Evolutionary conservation across 2,888 invertebrate genomes (phyloP), one percentile per base, ranked within the genome.

Genomic region (Falcaria lacertinaria): DNA sequence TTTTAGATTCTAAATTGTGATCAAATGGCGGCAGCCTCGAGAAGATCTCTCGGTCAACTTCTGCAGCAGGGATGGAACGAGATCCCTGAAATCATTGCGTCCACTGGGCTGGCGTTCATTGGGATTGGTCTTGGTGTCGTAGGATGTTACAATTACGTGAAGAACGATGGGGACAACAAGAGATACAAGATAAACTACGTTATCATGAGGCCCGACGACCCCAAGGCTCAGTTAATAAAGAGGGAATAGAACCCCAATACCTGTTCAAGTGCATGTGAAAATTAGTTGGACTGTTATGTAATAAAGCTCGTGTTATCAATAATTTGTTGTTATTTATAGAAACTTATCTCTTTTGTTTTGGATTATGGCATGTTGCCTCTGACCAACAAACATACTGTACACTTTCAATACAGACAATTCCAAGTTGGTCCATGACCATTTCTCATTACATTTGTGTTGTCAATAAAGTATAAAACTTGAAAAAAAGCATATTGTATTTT

Each of bases 31-130:
- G 69, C 69, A 42, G 81, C 74, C 33, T 60, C 83, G 19, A 73
- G 86, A 54, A 68, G 80, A 28, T 65, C 80, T 8, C 36, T 88
- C 6, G 73, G 79, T 5, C 88, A 89, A 50, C 56, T 89, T 19
- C 42, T 87, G 1, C 69, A 74, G 51, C 88, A 88, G 43, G 88
- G 85, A 36, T 89, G 94, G 93, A 80, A 90, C 64, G 94, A 94
- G 80, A 92, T 94, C 47, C 95, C 95, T 2, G 95, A 94, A 76
- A 79, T 95, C 38, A 74, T 95, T 34, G 93, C 90, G 19, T 87
- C 92, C 16, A 78, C 91, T 2, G 90, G 90, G 11, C 54, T 93
- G 52, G 94, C 89, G 0, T 0, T 93, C 0, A 63, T 90, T 32
- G 94, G 94, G 19, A 39, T 92, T 2, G 90, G 74, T 5, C 53